Evolutionary conservation across 2,113 vertebrate species (phyloP).

Genomic region (Butorides virescens): DNA sequence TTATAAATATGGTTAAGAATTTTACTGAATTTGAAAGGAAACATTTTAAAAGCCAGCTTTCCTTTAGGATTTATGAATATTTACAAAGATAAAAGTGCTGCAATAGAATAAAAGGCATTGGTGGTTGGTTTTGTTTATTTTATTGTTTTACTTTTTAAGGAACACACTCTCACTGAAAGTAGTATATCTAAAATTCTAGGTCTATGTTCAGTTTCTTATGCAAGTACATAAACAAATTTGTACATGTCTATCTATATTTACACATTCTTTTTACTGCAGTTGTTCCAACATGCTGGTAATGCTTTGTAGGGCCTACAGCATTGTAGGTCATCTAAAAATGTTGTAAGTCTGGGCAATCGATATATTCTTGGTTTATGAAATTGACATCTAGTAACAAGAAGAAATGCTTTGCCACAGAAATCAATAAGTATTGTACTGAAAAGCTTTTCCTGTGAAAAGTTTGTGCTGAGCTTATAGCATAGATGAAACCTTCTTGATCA

Average conservation of each 20-base stretch:
- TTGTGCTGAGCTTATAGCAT: not conserved
- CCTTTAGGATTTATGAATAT: not conserved
- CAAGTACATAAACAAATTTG: not conserved
- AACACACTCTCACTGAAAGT: not conserved
- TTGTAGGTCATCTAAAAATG: not conserved
- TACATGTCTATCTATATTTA: not conserved
- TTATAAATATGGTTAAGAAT: not conserved
- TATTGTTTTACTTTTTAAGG: not conserved
- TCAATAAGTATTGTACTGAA: not conserved
- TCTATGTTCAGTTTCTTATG: not conserved
- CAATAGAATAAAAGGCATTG: not conserved
- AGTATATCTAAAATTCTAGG: not conserved
- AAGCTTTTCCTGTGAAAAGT: not conserved
- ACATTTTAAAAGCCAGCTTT: not conserved
- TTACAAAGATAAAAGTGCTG: not conserved
- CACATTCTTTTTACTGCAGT: not conserved
- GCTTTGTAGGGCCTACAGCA: not conserved
- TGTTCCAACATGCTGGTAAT: not conserved
- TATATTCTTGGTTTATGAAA: conserved; percentile 17
- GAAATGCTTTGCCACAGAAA: not conserved
- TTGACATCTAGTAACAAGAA: not conserved
- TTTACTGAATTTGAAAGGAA: not conserved
- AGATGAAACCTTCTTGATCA: not conserved
- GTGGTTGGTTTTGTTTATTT: accelerated
- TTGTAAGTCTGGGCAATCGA: not conserved